Evolutionary conservation across 2,113 vertebrate genomes (phyloP), one percentile per base, ranked within the genome.

Genomic region (Campylomormyrus numenius): DNA sequence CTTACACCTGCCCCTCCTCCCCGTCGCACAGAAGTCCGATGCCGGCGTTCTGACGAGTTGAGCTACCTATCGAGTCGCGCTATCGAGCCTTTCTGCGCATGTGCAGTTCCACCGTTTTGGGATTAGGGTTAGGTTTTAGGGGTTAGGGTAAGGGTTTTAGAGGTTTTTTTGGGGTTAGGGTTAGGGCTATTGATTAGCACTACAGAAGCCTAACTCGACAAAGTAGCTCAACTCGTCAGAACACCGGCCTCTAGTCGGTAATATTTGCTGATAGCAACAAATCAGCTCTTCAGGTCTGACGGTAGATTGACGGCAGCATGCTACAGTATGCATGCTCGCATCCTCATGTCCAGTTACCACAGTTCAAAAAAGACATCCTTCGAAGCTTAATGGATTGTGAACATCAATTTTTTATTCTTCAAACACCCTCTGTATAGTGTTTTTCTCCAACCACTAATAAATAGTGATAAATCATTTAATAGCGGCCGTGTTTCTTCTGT

Each of bases 281-380:
- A 94, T 94, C 94, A 92, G 85, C 92, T 91, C 90, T 15, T 62
- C 74, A 91, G 92, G 92, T 93, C 92, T 92, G 94, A 94, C 94
- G 31, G 91, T 94, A 90, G 91, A 84, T 92, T 94, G 95, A 94
- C 93, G 93, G 94, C 93, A 90, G 49, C 9, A 10, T 52, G 70
- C 66, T 21, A 3, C 88, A 35, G 15, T 9, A 11, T 80, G 88
- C 88, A n/a, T 27, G 31, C 49, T 84, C 49, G 17, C 35, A 45
- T 85, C 83, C 21, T n/a, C 83, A n/a, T 15, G 24, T 15, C 45
- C 21, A 85, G 17, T 85, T 35, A 10, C 66, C 31, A 31, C 31
- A 74, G 66, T 39, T 35, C 27, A 77, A 77, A 39, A 77, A 77
- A 39, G 70, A 77, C 70, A 6, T 77, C 11, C 3, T 5, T 39